These are phyloP conservation scores for Boulengeromyrus knoepffleri DNA, from an alignment of 2,113 vertebrate species.

Conservation along the genomic window DNA sequence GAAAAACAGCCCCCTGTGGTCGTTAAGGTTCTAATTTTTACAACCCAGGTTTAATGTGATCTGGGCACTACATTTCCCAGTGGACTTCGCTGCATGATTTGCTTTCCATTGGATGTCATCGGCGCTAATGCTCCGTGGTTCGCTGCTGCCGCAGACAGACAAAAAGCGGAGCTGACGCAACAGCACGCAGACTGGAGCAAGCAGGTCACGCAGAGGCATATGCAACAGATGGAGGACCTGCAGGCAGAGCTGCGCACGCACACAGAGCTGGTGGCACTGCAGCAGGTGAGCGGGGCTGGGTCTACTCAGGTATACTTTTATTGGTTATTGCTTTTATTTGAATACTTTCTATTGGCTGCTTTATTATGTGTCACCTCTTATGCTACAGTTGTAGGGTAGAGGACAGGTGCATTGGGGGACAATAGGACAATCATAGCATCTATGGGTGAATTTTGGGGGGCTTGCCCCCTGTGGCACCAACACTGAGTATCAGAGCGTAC, in stretches of 20 bases:
- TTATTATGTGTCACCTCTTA: neutral
- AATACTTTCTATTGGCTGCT: neutral
- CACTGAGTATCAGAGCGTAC: neutral
- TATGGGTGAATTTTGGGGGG: neutral
- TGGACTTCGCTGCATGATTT: neutral
- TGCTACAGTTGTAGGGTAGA: neutral
- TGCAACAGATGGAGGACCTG: conserved; percentile 76
- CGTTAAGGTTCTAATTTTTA: neutral
- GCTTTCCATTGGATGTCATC: neutral
- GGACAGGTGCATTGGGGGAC: neutral
- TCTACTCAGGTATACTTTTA: neutral
- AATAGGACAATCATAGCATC: neutral
- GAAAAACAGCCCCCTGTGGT: neutral
- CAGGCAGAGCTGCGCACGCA: conserved; percentile 68
- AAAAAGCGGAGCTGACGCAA: conserved; percentile 74
- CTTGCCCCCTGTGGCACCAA: neutral
- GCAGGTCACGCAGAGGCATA: conserved; percentile 73
- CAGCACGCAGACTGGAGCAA: conserved; percentile 69
- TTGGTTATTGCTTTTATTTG: neutral
- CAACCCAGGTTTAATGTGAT: neutral
- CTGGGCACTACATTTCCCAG: conserved; percentile 1
- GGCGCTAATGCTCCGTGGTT: neutral
- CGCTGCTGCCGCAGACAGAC: conserved; percentile 64
- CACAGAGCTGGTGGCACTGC: conserved; percentile 64
- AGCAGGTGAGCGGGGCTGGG: conserved; percentile 50